These are phyloP conservation scores for Dufourea novaeangliae DNA, from an alignment of 1,140 invertebrate genomes.

Conservation along the genomic window DNA sequence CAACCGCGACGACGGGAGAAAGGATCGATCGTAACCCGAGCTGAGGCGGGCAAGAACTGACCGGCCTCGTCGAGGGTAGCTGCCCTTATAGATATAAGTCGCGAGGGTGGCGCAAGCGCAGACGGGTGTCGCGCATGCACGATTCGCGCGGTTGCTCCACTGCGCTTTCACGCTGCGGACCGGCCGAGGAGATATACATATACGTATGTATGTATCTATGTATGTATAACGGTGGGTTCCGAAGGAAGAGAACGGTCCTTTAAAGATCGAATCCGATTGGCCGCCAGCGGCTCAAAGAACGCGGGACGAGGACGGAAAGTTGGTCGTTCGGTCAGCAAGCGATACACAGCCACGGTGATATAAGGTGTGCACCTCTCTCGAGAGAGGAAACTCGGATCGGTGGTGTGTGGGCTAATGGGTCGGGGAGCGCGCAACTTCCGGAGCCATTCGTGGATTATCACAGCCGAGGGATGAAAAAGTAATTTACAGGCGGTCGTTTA, in stretches of 20 bases:
- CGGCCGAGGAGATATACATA: no score
- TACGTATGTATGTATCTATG: no score
- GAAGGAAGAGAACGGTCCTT: constrained; percentile 12
- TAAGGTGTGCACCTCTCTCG: constrained; percentile 15
- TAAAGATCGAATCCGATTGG: constrained; percentile 54
- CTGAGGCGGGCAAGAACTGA: constrained; percentile 69
- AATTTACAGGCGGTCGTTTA: constrained; percentile 13
- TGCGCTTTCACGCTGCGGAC: constrained; percentile 48
- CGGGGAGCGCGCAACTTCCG: constrained; percentile 6
- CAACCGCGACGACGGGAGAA: not conserved
- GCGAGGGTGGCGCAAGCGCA: constrained; percentile 54
- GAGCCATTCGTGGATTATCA: constrained; percentile 14
- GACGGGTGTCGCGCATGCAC: constrained; percentile 50
- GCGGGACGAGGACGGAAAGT: constrained; percentile 47
- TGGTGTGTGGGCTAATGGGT: not conserved
- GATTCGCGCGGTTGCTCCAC: constrained; percentile 35
- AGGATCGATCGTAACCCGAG: constrained; percentile 47
- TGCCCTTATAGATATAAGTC: constrained; percentile 72
- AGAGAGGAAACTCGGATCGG: no score
- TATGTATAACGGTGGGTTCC: constrained; percentile 37
- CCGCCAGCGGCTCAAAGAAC: constrained; percentile 2
- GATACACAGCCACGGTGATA: no score
- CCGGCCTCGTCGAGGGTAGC: constrained; percentile 64
- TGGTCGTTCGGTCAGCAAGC: constrained; percentile 62
- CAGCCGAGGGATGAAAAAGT: constrained; percentile 8